Conservation (phyloP, 35 echinoderm and acorn worm genomes). For the Lytechinus variegatus region DNA sequence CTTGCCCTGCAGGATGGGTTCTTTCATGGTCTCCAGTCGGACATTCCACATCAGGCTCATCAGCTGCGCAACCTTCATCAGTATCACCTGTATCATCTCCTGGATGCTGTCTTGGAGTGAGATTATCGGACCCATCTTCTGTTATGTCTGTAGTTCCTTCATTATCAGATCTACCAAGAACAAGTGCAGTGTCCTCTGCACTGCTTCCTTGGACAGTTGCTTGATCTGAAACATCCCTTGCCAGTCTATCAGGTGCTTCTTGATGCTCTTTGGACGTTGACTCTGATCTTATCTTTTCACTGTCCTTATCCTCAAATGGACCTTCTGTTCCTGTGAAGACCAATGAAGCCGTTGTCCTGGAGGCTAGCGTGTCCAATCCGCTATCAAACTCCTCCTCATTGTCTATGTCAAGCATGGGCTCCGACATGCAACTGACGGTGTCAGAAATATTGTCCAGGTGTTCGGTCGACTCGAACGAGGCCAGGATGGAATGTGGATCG, state of each 20-base stretch:
- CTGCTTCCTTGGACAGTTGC: neutral
- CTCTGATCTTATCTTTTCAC: neutral
- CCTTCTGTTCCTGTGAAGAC: neutral
- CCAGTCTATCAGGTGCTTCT: neutral
- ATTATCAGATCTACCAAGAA: neutral
- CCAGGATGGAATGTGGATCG: constrained; percentile 66
- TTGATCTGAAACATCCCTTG: neutral
- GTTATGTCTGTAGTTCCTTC: neutral
- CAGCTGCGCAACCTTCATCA: neutral
- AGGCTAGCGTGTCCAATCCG: neutral
- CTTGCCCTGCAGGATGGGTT: neutral
- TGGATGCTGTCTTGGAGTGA: neutral
- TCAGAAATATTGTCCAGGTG: constrained; percentile 85
- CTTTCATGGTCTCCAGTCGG: neutral
- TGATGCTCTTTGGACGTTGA: neutral
- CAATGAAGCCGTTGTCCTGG: neutral
- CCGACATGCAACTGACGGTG: constrained; percentile 61
- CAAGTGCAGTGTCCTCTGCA: neutral
- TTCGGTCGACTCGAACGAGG: constrained; percentile 65
- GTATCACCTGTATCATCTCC: neutral
- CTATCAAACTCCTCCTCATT: constrained; percentile 29
- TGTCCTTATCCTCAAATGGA: neutral
- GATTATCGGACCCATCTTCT: neutral
- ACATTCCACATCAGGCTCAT: neutral
- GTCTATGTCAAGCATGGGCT: neutral